A percentile compares a stretch with the other conserved stretches of the same genome.
Conservation (phyloP, 2,888 invertebrate genomes). For the Melinopterus prodromus region DNA sequence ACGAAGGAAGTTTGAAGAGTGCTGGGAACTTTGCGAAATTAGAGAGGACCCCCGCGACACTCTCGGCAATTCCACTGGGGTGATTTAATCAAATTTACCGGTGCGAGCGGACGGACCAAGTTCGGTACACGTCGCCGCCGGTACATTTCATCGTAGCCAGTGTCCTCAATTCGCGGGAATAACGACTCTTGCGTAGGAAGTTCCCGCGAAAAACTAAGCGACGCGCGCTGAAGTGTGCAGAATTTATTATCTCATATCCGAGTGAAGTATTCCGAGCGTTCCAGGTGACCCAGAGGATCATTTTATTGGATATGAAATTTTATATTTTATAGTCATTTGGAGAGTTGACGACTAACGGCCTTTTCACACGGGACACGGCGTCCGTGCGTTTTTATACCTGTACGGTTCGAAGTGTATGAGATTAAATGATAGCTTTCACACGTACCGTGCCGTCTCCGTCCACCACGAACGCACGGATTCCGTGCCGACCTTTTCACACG, state of each 20-base stretch:
- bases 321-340: neutral
- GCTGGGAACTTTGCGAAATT: neutral
- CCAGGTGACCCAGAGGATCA: neutral
- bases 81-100: neutral
- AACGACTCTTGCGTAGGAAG: neutral
- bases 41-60: neutral
- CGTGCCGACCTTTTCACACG: too few species aligned
- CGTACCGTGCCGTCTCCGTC: too few species aligned
- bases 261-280: neutral
- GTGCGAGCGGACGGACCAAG: neutral
- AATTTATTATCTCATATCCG: conserved; percentile 4
- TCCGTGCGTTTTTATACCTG: too few species aligned
- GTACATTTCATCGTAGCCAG: neutral
- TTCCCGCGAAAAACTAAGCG: neutral
- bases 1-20: conserved; percentile 4
- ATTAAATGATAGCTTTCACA: too few species aligned
- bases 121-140: neutral
- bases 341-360: neutral
- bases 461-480: too few species aligned
- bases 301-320: neutral
- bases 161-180: neutral
- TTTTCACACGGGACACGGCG: too few species aligned
- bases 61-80: neutral
- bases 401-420: too few species aligned
- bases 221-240: neutral